Evolutionary conservation across 2,113 vertebrate genomes (phyloP), one percentile per base, ranked within the genome.

Genomic region (Notiomystis cincta): DNA sequence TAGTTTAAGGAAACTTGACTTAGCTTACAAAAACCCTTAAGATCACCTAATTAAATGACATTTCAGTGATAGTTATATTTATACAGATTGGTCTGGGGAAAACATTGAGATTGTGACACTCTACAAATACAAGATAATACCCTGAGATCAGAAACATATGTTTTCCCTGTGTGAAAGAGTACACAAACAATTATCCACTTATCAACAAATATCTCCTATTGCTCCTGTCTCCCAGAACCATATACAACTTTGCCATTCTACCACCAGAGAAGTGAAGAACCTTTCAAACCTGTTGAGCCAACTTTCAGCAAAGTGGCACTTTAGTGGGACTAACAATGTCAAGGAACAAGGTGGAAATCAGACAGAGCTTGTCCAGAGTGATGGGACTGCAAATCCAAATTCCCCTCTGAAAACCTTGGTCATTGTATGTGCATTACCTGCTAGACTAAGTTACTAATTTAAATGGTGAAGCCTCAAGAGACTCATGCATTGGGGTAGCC

Each of bases 151-250:
- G 75, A 93, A 94, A 31, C 90, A 94, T 87, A 87, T 85, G 95
- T 90, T 94, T 96, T 93, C 92, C 82, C 90, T 73, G 82, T 94
- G 71, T 96, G 94, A 94, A 95, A 91, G 38, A 23, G 16, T 81
- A 92, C 71, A 95, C 92, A 92, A 94, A 80, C 71, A 83, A 90
- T 93, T 95, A 92, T 10, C 44, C 10, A 57, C 58, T 80, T 93
- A 85, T 18, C 75, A 93, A 72, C 51, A 86, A 69, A n/a, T 69
- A 95, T 83, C 72, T 86, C 54, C 30, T 88, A 20, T 73, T 70
- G 73, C n/a, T 89, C 45, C 31, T 58, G 11, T 73, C 62, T 86
- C 64, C 42, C 33, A 76, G 50, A 70, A 73, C 60, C 50, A 31
- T 66, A 72, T 17, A 92, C 18, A 86, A 23, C 15, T 45, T 35